Percentiles rank a stretch among this genome's conserved stretches.
Evolutionary conservation across 2,888 invertebrate species (phyloP).

Genomic region (Syritta pipiens): DNA sequence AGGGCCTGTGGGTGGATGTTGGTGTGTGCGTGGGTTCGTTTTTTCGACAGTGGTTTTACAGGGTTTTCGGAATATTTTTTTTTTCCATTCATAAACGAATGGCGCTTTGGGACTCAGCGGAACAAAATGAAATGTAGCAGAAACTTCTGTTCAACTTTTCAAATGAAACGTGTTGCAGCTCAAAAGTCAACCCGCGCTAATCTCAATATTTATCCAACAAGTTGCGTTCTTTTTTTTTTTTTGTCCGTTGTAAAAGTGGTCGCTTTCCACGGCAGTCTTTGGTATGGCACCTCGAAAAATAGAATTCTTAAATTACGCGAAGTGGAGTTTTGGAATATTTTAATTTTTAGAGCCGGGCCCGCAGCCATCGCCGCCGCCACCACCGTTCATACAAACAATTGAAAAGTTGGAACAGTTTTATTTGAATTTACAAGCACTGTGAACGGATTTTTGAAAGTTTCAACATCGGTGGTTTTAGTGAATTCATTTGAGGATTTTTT

Average conservation of each 20-base stretch:
- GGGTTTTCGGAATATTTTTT: too few relatives aligned
- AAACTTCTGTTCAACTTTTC: conserved; percentile 5
- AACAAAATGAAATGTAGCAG: background rate
- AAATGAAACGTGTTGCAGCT: conserved; percentile 29
- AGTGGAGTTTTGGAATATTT: conserved; percentile 54
- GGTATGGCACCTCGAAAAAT: conserved; percentile 53
- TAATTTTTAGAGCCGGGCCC: conserved; percentile 53
- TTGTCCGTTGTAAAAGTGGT: too few relatives aligned
- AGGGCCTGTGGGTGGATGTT: background rate
- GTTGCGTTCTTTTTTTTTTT: conserved; percentile 1
- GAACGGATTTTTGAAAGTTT: too few relatives aligned
- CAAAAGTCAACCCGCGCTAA: conserved; percentile 58
- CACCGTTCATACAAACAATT: conserved; percentile 49
- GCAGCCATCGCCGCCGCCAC: too few relatives aligned
- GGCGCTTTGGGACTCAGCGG: too few relatives aligned
- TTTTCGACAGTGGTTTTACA: background rate
- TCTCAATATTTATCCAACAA: conserved; percentile 63
- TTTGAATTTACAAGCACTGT: conserved; percentile 57
- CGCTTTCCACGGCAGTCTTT: background rate
- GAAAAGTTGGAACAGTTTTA: conserved; percentile 62
- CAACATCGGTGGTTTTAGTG: too few relatives aligned
- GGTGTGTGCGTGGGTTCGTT: background rate
- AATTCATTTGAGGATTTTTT: too few relatives aligned
- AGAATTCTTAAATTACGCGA: conserved; percentile 48
- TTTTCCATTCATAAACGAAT: too few relatives aligned